Evolutionary conservation across 2,888 invertebrate genomes (phyloP).

Genomic region (Graphium colonna): DNA sequence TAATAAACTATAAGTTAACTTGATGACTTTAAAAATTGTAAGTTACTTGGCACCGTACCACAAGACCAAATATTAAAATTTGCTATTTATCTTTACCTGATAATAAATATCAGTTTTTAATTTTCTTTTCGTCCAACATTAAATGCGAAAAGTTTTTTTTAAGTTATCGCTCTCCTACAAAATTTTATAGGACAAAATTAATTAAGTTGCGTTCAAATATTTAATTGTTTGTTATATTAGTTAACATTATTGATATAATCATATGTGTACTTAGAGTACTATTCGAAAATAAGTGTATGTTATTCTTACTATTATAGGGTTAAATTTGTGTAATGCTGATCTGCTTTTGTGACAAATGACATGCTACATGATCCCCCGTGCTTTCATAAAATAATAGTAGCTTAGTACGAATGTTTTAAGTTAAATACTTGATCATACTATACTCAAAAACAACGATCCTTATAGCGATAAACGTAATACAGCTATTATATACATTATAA

Average conservation of each 20-base stretch:
- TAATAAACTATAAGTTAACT: no score
- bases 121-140: not conserved
- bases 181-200: no score
- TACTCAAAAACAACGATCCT: no score
- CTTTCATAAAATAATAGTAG: not conserved
- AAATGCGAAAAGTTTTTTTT: not conserved
- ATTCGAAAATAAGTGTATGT: conserved; percentile 5
- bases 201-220: conserved; percentile 4
- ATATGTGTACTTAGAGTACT: conserved; percentile 14
- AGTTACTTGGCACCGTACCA: no score
- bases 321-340: conserved; percentile 7
- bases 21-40: no score
- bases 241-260: conserved; percentile 3
- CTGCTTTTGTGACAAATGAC: conserved; percentile 19
- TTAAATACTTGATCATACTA: not conserved
- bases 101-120: not conserved
- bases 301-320: conserved; percentile 1
- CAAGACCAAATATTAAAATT: no score
- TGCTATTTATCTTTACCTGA: conserved; percentile 1
- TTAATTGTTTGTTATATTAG: conserved; percentile 7
- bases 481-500: no score
- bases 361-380: conserved; percentile 2
- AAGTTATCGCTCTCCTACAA: no score
- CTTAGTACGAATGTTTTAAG: conserved; percentile 9
- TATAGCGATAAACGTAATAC: no score